Evolutionary conservation across 2,113 vertebrate genomes (phyloP).

Genomic region (Cynopterus brachyotis): DNA sequence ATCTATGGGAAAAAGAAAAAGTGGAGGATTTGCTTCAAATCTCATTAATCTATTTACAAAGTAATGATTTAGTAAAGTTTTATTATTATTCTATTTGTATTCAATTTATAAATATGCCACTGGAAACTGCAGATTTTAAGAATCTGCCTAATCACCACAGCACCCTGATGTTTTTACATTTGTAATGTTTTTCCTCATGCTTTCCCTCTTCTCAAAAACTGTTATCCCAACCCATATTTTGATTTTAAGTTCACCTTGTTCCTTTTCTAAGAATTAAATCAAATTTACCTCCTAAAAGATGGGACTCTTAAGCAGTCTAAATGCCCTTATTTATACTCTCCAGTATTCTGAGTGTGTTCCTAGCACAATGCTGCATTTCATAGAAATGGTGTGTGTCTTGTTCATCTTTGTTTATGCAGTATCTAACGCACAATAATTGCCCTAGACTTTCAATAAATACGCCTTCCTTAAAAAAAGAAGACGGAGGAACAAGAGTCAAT

Average conservation of each 20-base stretch:
- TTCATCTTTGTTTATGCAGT: background rate
- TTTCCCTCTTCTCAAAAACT: background rate
- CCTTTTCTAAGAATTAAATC: background rate
- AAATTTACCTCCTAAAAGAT: background rate
- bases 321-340: background rate
- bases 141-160: background rate
- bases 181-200: background rate
- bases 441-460: background rate
- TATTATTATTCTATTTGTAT: background rate
- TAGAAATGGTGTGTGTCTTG: background rate
- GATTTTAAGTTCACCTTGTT: background rate
- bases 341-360: background rate
- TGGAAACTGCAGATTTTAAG: background rate
- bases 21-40: background rate
- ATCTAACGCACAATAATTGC: too few species aligned
- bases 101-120: background rate
- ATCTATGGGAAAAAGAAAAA: background rate
- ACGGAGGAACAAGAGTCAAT: background rate
- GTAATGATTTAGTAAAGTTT: background rate
- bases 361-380: background rate
- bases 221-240: background rate
- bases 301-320: background rate
- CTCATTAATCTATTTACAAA: background rate
- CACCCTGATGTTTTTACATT: background rate
- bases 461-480: background rate